These are phyloP conservation scores for Catharus ustulatus DNA, from an alignment of 2,797 vertebrate genomes.

Conservation along the genomic window DNA sequence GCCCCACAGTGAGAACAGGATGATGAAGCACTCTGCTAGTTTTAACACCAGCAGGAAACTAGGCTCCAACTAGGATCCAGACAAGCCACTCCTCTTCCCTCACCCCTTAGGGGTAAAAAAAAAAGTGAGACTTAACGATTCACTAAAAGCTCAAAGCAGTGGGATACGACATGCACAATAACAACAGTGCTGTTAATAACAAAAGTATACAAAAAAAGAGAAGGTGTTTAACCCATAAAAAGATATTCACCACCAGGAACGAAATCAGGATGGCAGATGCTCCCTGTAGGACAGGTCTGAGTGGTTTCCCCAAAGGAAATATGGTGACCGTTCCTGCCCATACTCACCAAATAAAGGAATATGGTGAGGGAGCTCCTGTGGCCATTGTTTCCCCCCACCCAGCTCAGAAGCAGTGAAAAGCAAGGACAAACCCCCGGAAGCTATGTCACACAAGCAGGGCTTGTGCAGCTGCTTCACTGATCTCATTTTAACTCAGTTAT, in stretches of 20 bases:
- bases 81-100: background rate
- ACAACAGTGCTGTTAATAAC: background rate
- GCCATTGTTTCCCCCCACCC: background rate
- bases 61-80: background rate
- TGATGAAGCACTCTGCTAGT: background rate
- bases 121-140: background rate
- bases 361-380: rapidly evolving
- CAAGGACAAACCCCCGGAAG: background rate
- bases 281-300: background rate
- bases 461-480: rapidly evolving
- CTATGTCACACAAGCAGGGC: rapidly evolving
- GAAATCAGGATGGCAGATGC: background rate
- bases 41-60: background rate
- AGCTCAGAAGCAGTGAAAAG: background rate
- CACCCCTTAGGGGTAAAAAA: rapidly evolving
- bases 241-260: background rate
- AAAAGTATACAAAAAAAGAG: background rate
- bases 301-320: background rate
- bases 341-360: rapidly evolving
- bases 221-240: background rate
- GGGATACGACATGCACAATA: background rate
- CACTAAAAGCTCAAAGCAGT: background rate
- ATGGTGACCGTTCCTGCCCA: too few relatives aligned
- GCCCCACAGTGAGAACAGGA: background rate
- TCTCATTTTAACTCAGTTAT: background rate